Percentiles rank a stretch among this genome's conserved stretches.
These are phyloP conservation scores for Athetis lepigone DNA, from an alignment of 2,888 invertebrate species.

Conservation along the genomic window DNA sequence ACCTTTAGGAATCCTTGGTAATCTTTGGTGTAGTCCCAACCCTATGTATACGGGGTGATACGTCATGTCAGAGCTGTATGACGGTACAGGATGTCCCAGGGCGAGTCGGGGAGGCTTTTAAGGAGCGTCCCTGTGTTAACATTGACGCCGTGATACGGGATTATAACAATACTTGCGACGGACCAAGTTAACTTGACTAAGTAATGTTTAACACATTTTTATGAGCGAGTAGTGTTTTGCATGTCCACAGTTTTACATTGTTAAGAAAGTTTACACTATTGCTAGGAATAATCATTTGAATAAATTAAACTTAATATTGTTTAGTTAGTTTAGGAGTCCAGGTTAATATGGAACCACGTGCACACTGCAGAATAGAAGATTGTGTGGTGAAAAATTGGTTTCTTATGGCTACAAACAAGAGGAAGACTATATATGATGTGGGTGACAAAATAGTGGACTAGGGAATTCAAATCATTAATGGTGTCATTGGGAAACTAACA, in stretches of 20 bases:
- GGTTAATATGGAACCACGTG: too few relatives aligned
- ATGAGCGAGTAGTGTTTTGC: not conserved
- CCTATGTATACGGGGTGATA: conserved; percentile 67
- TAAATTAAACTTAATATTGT: too few relatives aligned
- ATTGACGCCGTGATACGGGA: conserved; percentile 54
- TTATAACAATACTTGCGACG: conserved; percentile 51
- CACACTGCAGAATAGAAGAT: too few relatives aligned
- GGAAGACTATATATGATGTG: too few relatives aligned
- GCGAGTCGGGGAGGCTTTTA: conserved; percentile 73
- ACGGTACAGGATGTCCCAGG: conserved; percentile 78
- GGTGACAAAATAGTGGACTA: too few relatives aligned
- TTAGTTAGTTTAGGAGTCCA: too few relatives aligned
- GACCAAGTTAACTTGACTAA: conserved; percentile 30
- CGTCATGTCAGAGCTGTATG: conserved; percentile 75
- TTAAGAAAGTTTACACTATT: too few relatives aligned
- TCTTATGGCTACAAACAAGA: too few relatives aligned
- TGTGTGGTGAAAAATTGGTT: too few relatives aligned
- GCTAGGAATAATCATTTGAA: too few relatives aligned
- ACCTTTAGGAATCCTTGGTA: conserved; percentile 58
- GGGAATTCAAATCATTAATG: too few relatives aligned
- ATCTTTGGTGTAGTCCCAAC: conserved; percentile 60
- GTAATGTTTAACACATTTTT: conserved; percentile 11
- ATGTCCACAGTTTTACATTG: not conserved
- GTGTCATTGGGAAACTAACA: too few relatives aligned
- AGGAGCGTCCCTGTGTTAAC: conserved; percentile 66